phyloP scores from a whole-genome alignment of 1,140 invertebrate species.

The Cotesia typhae region DNA sequence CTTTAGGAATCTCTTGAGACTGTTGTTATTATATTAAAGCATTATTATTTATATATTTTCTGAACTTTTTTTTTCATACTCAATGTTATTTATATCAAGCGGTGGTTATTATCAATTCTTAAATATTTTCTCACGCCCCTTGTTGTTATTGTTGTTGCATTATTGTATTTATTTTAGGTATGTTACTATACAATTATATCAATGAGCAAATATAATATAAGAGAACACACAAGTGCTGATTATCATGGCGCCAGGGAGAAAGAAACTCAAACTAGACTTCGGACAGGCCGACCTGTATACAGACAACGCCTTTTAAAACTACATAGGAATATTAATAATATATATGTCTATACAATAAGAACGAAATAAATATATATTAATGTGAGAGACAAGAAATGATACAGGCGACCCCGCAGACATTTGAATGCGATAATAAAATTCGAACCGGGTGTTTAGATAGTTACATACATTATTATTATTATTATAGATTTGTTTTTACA shows the following conservation, averaged over 20 bases:
- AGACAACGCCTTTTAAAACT: constrained; percentile 8
- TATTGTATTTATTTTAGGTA: constrained; percentile 22
- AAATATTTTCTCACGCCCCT: constrained; percentile 8
- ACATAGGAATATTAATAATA: not conserved
- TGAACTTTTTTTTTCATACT: not conserved
- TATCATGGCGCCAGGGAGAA: constrained; percentile 34
- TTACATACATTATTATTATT: not conserved
- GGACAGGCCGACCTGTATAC: constrained; percentile 28
- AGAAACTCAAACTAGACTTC: constrained; percentile 35
- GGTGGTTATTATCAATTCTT: not conserved
- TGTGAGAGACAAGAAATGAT: not conserved
- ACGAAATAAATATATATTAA: not conserved
- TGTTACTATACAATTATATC: constrained; percentile 10
- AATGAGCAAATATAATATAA: constrained; percentile 10
- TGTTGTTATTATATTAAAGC: not conserved
- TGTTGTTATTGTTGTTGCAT: not conserved
- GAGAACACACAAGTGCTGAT: constrained; percentile 21
- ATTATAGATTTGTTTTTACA: constrained; percentile 7
- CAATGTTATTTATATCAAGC: not conserved
- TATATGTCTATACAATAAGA: not conserved
- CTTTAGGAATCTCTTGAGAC: not conserved
- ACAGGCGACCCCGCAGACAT: constrained; percentile 22
- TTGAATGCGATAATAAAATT: constrained; percentile 2
- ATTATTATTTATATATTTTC: not conserved
- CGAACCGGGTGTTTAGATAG: constrained; percentile 21